Percentiles rank a stretch among this genome's conserved stretches.
These are phyloP conservation scores for Danio kyathit DNA, from an alignment of 2,797 vertebrate genomes.

Conservation along the genomic window DNA sequence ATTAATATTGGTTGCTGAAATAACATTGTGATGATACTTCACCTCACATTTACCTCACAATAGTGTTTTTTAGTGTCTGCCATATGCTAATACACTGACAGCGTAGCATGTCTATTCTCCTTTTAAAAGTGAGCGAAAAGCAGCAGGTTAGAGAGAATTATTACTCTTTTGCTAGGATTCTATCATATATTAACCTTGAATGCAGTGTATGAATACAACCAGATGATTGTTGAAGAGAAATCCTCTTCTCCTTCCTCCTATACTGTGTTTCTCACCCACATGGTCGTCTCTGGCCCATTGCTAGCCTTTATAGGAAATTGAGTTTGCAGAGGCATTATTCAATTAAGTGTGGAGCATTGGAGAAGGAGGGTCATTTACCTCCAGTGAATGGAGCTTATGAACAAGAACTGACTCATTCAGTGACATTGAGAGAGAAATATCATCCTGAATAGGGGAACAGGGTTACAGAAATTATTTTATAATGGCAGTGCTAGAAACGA, in stretches of 20 bases:
- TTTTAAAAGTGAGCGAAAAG: neutral
- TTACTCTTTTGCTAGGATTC: neutral
- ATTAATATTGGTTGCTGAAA: neutral
- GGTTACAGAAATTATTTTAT: conserved; percentile 42
- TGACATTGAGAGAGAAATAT: conserved; percentile 46
- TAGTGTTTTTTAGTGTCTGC: neutral
- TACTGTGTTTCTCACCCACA: conserved; percentile 5
- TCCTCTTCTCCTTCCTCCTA: conserved; percentile 8
- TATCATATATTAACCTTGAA: neutral
- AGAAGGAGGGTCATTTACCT: conserved; percentile 57
- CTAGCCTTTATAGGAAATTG: conserved; percentile 56
- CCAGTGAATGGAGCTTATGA: conserved; percentile 48
- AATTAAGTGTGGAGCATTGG: conserved; percentile 59
- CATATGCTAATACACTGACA: neutral
- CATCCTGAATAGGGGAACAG: conserved; percentile 42
- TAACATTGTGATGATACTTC: neutral
- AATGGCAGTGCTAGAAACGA: neutral
- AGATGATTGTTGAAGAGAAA: neutral
- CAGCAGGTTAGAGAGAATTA: neutral
- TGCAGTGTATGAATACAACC: neutral
- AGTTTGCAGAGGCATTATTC: conserved; percentile 65
- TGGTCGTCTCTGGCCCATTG: conserved; percentile 36
- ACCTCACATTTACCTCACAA: neutral
- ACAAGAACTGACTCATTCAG: conserved; percentile 35
- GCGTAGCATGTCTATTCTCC: neutral